Conservation (phyloP, 1,140 invertebrate species). For the Drosophila pandora region DNA sequence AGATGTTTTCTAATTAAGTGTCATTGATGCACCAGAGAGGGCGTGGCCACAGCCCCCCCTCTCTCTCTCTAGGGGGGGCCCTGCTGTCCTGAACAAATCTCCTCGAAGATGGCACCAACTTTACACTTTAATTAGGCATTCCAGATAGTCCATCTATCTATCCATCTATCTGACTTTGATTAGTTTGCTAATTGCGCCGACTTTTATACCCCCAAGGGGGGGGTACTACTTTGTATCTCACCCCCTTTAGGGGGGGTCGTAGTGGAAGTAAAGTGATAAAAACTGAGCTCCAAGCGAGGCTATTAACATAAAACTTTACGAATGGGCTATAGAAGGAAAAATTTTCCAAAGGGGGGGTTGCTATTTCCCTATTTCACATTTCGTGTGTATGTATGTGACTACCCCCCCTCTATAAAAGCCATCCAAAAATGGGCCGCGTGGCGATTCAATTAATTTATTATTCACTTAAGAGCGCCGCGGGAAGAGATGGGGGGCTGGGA, state of each 20-base stretch:
- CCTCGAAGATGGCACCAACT: constrained; percentile 41
- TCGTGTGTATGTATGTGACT: not conserved
- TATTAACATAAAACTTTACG: constrained; percentile 69
- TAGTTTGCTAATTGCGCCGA: constrained; percentile 56
- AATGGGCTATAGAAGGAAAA: constrained; percentile 10
- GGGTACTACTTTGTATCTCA: not conserved
- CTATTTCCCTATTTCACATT: not conserved
- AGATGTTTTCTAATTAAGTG: constrained; percentile 76
- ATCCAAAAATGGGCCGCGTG: constrained; percentile 66
- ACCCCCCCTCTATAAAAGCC: not conserved
- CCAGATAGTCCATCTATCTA: constrained; percentile 53
- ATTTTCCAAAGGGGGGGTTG: not conserved
- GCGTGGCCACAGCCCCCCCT: not conserved
- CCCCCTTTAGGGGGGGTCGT: not conserved
- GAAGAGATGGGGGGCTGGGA: not conserved
- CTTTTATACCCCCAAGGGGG: not conserved
- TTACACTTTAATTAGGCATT: constrained; percentile 78
- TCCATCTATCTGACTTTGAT: constrained; percentile 55
- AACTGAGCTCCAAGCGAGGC: constrained; percentile 23
- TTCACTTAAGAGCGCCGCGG: constrained; percentile 72
- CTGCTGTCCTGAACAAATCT: constrained; percentile 29
- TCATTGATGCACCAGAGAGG: constrained; percentile 55
- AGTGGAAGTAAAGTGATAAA: constrained; percentile 35
- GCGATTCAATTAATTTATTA: constrained; percentile 81
- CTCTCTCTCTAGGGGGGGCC: not conserved